Evolutionary conservation across 2,888 invertebrate genomes (phyloP).

Genomic region (Pimpla rufipes): DNA sequence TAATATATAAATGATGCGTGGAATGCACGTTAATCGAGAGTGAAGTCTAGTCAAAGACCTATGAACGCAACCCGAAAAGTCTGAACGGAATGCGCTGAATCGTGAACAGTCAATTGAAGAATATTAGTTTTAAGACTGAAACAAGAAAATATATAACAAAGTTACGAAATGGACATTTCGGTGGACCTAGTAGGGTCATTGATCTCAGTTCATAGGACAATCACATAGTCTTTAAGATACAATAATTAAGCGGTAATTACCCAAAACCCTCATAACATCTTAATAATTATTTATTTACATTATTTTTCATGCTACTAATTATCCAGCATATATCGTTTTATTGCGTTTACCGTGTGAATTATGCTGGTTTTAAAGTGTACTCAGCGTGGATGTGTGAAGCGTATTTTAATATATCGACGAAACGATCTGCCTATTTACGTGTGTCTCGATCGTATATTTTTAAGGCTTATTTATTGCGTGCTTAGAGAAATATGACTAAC

Average conservation of each 20-base stretch:
- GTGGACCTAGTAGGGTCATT: constrained; percentile 64
- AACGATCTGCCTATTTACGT: not conserved
- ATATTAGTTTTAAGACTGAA: constrained; percentile 10
- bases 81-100: constrained; percentile 22
- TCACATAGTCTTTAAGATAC: constrained; percentile 55
- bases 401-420: not conserved
- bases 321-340: not conserved
- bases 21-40: constrained; percentile 65
- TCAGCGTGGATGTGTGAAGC: constrained; percentile 29
- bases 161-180: constrained; percentile 15
- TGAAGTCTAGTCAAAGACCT: constrained; percentile 72
- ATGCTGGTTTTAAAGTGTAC: constrained; percentile 4
- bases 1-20: constrained; percentile 39
- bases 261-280: not conserved
- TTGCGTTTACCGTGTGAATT: not conserved
- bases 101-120: constrained; percentile 5
- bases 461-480: constrained; percentile 16
- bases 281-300: constrained; percentile 9
- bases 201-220: constrained; percentile 71
- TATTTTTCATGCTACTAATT: too few relatives aligned
- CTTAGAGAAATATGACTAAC: not conserved
- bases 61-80: constrained; percentile 67
- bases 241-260: constrained; percentile 18
- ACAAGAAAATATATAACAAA: constrained; percentile 10
- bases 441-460: constrained; percentile 4